Percentiles rank a stretch among this genome's conserved stretches.
Conservation (phyloP, 2,113 vertebrate genomes). For the Mystacornis crossleyi region DNA sequence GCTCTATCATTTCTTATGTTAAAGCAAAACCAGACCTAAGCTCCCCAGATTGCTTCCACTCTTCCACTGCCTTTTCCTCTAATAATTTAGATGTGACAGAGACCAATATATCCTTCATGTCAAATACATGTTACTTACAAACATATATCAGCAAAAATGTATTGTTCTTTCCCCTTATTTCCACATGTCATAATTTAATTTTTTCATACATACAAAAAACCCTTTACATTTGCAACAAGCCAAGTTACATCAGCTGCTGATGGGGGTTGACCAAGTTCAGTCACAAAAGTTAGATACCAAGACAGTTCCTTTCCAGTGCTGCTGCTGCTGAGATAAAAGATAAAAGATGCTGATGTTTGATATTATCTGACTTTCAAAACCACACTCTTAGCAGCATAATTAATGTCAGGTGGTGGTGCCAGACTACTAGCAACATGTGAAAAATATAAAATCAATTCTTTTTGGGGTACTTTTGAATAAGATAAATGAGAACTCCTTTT, state of each 20-base stretch:
- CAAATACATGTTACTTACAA: background rate
- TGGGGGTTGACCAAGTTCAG: background rate
- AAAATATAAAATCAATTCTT: background rate
- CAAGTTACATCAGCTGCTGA: background rate
- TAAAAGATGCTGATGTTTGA: background rate
- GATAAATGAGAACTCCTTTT: background rate
- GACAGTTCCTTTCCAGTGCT: background rate
- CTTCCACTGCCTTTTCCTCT: background rate
- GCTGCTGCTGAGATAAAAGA: background rate
- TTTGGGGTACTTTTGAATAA: background rate
- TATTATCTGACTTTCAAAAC: background rate
- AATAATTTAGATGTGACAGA: background rate
- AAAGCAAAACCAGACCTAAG: background rate
- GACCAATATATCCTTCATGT: background rate
- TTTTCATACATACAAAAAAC: background rate
- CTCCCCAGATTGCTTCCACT: background rate
- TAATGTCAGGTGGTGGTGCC: background rate
- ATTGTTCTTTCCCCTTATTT: background rate
- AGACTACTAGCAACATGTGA: background rate
- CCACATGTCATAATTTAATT: background rate
- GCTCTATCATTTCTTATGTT: background rate
- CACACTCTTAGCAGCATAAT: background rate
- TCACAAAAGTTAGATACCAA: background rate
- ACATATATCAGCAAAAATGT: background rate
- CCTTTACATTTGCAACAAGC: background rate